A percentile compares a stretch with the other conserved stretches of the same genome.
Conservation (phyloP, 92 coral and sea anemone genomes). For the Montipora capitata region DNA sequence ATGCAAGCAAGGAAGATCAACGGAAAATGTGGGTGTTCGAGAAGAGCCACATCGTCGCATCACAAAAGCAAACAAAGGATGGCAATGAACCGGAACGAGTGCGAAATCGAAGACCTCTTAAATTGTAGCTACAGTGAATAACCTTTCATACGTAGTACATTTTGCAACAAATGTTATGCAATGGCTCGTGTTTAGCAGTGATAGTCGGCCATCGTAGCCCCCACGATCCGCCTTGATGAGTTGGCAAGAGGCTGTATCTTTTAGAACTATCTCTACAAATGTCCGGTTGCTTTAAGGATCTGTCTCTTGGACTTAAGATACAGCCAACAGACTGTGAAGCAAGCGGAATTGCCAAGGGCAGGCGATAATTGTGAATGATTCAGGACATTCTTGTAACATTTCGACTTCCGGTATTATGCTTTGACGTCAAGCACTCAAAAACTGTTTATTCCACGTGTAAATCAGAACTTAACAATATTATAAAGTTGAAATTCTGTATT, state of each 20-base stretch:
- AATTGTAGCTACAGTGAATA: no score
- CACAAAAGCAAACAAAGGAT: background rate
- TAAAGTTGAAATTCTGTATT: background rate
- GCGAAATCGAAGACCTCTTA: background rate
- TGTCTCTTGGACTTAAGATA: background rate
- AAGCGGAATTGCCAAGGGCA: background rate
- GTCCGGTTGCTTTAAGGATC: background rate
- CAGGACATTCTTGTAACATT: slow-evolving; percentile 6
- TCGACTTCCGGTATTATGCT: slow-evolving; percentile 31
- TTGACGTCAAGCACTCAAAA: background rate
- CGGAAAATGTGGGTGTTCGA: background rate
- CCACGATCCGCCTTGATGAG: no score
- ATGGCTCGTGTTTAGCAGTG: no score
- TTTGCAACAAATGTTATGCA: no score
- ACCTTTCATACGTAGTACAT: no score
- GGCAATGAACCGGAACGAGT: background rate
- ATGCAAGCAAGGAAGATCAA: background rate
- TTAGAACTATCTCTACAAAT: no score
- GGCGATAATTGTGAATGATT: background rate
- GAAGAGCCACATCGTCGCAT: background rate
- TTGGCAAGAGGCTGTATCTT: background rate
- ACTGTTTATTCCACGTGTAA: background rate
- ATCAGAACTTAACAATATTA: background rate
- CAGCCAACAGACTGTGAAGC: background rate
- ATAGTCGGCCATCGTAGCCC: no score